phyloP scores from a whole-genome alignment of 2,113 vertebrate species.

The Numida meleagris region DNA sequence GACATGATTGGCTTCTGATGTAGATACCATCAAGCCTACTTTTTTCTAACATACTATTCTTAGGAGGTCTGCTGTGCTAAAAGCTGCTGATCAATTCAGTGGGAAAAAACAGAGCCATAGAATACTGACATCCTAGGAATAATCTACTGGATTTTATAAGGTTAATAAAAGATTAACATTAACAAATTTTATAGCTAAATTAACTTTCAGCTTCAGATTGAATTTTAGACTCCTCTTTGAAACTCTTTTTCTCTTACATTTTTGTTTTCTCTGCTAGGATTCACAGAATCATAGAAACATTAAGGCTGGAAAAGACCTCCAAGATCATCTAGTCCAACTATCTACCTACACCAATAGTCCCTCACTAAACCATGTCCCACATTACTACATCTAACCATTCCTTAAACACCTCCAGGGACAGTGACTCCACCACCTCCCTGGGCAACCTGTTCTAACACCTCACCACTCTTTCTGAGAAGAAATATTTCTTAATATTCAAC shows the following conservation, averaged over 20 bases:
- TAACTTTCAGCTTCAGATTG: background rate
- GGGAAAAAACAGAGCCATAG: background rate
- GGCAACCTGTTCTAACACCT: too few relatives aligned
- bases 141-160: background rate
- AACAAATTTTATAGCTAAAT: background rate
- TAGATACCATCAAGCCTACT: background rate
- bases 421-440: too few relatives aligned
- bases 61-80: background rate
- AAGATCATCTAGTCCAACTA: too few relatives aligned
- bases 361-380: too few relatives aligned
- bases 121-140: background rate
- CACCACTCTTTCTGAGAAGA: too few relatives aligned
- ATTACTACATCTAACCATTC: too few relatives aligned
- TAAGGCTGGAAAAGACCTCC: too few relatives aligned
- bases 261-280: background rate
- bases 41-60: background rate
- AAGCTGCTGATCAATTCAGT: background rate
- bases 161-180: background rate
- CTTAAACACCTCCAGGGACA: too few relatives aligned
- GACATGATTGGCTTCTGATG: background rate
- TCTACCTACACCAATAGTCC: too few relatives aligned
- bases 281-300: too few relatives aligned
- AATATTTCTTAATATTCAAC: too few relatives aligned
- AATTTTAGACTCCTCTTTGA: background rate
- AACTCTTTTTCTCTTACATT: background rate